Evolutionary conservation across 2,113 vertebrate genomes (phyloP).

Genomic region (Egretta garzetta): DNA sequence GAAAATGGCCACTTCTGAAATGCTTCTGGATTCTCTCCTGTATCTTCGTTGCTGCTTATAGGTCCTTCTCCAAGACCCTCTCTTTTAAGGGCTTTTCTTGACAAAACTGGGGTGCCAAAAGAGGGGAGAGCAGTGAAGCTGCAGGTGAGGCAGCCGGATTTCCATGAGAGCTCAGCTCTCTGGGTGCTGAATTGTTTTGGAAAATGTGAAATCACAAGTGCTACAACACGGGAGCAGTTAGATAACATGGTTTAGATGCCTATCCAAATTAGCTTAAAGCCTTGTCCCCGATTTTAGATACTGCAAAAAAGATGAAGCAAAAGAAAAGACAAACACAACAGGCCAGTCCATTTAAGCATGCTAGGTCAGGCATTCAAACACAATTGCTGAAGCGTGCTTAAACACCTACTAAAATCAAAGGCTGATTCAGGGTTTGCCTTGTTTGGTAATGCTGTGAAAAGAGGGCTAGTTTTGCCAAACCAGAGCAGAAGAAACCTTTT

Average conservation of each 20-base stretch:
- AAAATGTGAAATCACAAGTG: background rate
- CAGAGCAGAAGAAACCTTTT: background rate
- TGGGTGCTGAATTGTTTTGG: background rate
- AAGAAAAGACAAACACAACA: background rate
- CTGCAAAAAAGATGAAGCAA: background rate
- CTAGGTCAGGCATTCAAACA: background rate
- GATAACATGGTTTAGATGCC: background rate
- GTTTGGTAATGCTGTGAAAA: background rate
- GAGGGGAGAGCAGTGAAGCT: background rate
- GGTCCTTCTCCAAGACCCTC: accelerated
- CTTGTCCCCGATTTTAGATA: background rate
- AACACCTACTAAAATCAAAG: background rate
- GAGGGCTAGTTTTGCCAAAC: background rate
- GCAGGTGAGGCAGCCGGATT: background rate
- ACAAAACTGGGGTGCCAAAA: background rate
- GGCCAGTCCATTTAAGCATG: accelerated
- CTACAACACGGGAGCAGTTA: background rate
- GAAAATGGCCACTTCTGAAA: background rate
- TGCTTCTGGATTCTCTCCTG: background rate
- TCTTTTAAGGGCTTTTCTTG: background rate
- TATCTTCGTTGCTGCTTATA: background rate
- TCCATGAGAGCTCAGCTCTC: accelerated
- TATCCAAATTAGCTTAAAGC: background rate
- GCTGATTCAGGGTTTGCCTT: background rate
- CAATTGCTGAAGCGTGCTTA: background rate